Base-by-base conservation (phyloP, 2,888 invertebrate species). In the Drepana falcataria region DNA sequence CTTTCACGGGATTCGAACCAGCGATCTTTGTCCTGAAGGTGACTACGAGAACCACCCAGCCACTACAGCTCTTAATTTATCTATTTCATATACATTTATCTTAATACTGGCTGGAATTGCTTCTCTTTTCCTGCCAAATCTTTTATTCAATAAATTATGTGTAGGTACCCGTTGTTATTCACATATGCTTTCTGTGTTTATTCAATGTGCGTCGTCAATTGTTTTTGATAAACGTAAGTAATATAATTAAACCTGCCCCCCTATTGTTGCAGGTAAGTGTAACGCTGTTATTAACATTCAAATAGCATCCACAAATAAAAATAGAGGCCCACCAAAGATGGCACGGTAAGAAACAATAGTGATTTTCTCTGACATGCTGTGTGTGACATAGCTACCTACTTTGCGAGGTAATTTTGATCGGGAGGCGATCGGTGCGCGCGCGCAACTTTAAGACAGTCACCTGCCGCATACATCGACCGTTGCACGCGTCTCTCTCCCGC, bases 381-480 rank as follows among this genome's bases (percentile, higher is more conserved):
- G 85, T 71, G 74, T 83, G 85, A 81, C 85, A 83, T 82, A 66
- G 80, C 83, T 79, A 73, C 83, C 83, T 81, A 82, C 79, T 83
- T 80, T 69, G 75, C 69, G 72, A 70, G 65, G 71, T 68, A 71
- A 74, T 76, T 77, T 73, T 75, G 75, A 76, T 70, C 72, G 71
- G 67, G 63, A 61, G 53, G 33, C 48, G 64, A 69, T 65, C 64
- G 67, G 65, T 65, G 65, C 68, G 67, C 51, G 33, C 51, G 51
- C 65, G 61, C 60, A 61, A 58, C 70, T 61, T 3, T 4, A 37
- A 51, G 62, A 59, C 83, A 87, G 87, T 87, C 86, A 85, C 87
- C 85, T 85, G 85, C 78, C 75, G 81, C 75, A 65, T 68, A 76
- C 77, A 75, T 68, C 60, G 72, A 65, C 63, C 76, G 80, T 68